A percentile compares a stretch with the other conserved stretches of the same genome.
Evolutionary conservation across 2,113 vertebrate genomes (phyloP).

Genomic region (Pan paniscus): DNA sequence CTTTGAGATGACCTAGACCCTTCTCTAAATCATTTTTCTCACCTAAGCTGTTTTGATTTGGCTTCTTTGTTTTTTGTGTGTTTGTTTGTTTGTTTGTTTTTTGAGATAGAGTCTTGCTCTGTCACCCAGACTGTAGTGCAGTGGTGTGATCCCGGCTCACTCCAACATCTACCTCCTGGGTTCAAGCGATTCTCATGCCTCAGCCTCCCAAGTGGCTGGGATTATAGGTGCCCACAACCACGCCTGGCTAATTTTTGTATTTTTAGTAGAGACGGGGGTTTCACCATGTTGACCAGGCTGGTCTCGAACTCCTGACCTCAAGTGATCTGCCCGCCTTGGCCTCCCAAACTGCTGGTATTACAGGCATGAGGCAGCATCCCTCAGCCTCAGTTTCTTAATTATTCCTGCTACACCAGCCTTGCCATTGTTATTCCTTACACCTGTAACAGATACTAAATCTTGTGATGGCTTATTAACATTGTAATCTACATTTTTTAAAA

Average conservation of each 20-base stretch:
- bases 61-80: neutral
- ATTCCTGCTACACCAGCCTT: neutral
- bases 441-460: neutral
- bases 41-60: neutral
- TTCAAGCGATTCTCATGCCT: neutral
- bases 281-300: neutral
- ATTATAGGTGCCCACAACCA: neutral
- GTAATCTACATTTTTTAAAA: neutral
- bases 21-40: neutral
- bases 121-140: neutral
- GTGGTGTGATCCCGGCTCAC: neutral
- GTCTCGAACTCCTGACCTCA: neutral
- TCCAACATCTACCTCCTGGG: neutral
- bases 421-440: neutral
- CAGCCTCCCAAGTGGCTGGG: neutral
- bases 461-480: neutral
- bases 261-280: neutral
- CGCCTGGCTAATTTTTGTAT: neutral
- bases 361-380: neutral
- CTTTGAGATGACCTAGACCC: neutral
- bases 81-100: neutral
- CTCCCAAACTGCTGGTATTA: neutral
- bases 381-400: neutral
- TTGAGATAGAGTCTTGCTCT: neutral
- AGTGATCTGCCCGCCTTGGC: neutral